Evolutionary conservation across 2,888 invertebrate genomes (phyloP).

Genomic region (Hypena proboscidalis): DNA sequence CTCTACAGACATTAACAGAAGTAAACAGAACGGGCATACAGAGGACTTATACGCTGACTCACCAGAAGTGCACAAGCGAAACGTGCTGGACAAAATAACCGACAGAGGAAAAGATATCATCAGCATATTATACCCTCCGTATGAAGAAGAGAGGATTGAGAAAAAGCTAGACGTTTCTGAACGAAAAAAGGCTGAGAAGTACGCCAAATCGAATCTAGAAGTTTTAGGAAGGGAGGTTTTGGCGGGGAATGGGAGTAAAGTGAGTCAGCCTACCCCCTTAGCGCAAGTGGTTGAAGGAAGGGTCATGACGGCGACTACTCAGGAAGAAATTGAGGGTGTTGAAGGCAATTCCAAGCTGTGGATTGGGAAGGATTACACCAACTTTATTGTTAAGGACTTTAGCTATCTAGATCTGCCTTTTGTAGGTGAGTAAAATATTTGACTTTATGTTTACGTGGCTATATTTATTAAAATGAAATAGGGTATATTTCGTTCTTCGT

Average conservation of each 20-base stretch:
- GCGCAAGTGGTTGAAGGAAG: conserved; percentile 74
- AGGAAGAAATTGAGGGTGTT: conserved; percentile 62
- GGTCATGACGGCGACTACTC: conserved; percentile 69
- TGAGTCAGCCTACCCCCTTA: conserved; percentile 65
- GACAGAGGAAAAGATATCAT: conserved; percentile 77
- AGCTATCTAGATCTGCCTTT: conserved; percentile 95
- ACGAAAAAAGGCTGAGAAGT: conserved; percentile 77
- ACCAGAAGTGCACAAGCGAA: conserved; percentile 66
- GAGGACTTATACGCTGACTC: conserved; percentile 52
- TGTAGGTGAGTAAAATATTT: conserved; percentile 76
- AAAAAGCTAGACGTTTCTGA: conserved; percentile 77
- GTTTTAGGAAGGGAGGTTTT: conserved; percentile 70
- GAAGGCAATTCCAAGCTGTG: conserved; percentile 94
- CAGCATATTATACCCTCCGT: conserved; percentile 76
- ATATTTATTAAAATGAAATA: conserved; percentile 1
- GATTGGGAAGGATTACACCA: conserved; percentile 98
- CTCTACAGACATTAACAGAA: no score
- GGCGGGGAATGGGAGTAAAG: conserved; percentile 33
- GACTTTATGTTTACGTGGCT: conserved; percentile 5
- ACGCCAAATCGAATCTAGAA: conserved; percentile 73
- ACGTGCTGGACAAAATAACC: conserved; percentile 76
- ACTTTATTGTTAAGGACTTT: conserved; percentile 98
- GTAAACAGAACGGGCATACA: conserved; percentile 36
- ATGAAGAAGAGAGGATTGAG: conserved; percentile 72
- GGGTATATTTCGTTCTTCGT: not conserved